phyloP scores from a whole-genome alignment of 2,797 vertebrate genomes.

The Enteromius argenteus region DNA sequence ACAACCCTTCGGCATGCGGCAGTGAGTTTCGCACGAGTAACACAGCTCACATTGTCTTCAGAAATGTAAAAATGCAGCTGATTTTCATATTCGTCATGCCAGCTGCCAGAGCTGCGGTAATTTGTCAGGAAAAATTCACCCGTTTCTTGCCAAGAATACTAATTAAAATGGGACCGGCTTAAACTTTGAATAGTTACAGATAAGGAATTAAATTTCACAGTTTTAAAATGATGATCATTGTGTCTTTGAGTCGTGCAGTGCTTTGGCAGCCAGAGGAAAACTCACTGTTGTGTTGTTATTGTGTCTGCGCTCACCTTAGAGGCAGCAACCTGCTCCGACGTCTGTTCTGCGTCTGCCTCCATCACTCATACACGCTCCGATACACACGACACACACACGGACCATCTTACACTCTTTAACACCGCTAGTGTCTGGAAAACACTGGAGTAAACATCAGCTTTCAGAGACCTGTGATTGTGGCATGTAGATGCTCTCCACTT shows the following conservation, averaged over 20 bases:
- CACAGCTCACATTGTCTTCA: slow-evolving; percentile 9
- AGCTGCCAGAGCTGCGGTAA: slow-evolving; percentile 57
- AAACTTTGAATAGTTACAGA: slow-evolving; percentile 68
- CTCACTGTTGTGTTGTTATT: background rate
- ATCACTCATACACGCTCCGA: slow-evolving; percentile 36
- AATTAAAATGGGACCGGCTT: slow-evolving; percentile 63
- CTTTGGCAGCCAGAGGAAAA: slow-evolving; percentile 44
- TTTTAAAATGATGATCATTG: slow-evolving; percentile 59
- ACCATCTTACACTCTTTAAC: background rate
- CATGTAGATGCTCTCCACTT: background rate
- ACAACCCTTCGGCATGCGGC: background rate
- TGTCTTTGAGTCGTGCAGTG: slow-evolving; percentile 43
- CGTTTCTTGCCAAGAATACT: slow-evolving; percentile 63
- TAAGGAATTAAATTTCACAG: slow-evolving; percentile 68
- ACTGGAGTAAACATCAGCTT: background rate
- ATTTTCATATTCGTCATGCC: slow-evolving; percentile 57
- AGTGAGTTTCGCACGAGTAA: background rate
- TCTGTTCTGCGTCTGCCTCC: slow-evolving; percentile 44
- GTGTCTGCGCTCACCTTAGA: slow-evolving; percentile 47
- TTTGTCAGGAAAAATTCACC: slow-evolving; percentile 60
- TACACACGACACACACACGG: slow-evolving; percentile 19
- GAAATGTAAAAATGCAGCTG: slow-evolving; percentile 36
- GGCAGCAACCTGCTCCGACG: slow-evolving; percentile 54
- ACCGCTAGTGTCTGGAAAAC: background rate
- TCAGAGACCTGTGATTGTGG: background rate